Evolutionary conservation across 2,113 vertebrate genomes (phyloP).

Genomic region (Oryzias javanicus): DNA sequence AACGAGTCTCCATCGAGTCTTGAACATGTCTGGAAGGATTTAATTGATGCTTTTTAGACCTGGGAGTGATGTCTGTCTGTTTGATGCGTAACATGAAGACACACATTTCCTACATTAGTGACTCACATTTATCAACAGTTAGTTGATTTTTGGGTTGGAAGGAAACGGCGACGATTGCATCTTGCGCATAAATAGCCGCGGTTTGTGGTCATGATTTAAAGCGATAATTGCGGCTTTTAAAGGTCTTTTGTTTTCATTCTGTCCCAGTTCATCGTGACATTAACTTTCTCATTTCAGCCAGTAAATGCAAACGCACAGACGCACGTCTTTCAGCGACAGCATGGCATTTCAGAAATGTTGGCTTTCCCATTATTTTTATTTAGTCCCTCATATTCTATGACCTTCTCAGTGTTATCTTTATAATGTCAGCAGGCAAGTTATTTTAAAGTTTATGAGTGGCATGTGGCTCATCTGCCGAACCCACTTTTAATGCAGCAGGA

Average conservation of each 20-base stretch:
- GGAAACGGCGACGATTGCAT: too few relatives aligned
- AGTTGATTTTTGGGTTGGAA: background rate
- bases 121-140: background rate
- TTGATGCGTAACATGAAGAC: too few relatives aligned
- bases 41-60: too few relatives aligned
- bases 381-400: constrained; percentile 41
- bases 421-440: constrained; percentile 61
- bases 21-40: too few relatives aligned
- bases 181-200: too few relatives aligned
- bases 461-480: constrained; percentile 54
- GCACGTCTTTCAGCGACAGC: constrained; percentile 2
- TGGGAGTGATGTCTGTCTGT: too few relatives aligned
- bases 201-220: too few relatives aligned
- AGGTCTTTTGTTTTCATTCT: constrained; percentile 32
- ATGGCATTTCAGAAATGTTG: constrained; percentile 63
- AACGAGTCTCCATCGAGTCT: too few relatives aligned
- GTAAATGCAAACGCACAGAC: constrained; percentile 4
- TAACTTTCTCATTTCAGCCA: constrained; percentile 11
- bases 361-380: constrained; percentile 51
- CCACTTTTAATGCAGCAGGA: constrained; percentile 32
- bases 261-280: constrained; percentile 22
- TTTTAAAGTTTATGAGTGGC: constrained; percentile 61
- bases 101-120: too few relatives aligned
- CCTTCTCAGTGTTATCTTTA: constrained; percentile 54
- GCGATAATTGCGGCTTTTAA: constrained; percentile 19